Evolutionary conservation across 2,888 invertebrate genomes (phyloP).

Genomic region (Cephonodes hylas): DNA sequence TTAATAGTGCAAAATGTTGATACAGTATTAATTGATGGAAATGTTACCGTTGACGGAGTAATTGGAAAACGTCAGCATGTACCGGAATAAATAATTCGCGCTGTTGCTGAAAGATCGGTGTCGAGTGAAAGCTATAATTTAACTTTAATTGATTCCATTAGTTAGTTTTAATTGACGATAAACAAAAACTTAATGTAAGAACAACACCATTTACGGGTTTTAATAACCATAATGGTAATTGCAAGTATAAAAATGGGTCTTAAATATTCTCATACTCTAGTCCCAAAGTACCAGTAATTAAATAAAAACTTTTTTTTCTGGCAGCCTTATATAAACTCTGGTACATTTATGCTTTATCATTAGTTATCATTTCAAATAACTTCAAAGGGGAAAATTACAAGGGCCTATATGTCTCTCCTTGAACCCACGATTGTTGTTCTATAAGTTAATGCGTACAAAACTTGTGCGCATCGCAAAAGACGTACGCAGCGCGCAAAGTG

Average conservation of each 20-base stretch:
- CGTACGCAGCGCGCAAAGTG: constrained; percentile 30
- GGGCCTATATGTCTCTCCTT: no score
- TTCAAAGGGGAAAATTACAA: no score
- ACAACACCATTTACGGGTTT: background rate
- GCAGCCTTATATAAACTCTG: no score
- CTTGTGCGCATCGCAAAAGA: no score
- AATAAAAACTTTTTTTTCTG: no score
- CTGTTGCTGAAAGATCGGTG: background rate
- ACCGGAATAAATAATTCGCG: background rate
- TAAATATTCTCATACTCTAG: no score
- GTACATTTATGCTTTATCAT: no score
- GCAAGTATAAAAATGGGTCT: no score
- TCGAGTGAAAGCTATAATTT: background rate
- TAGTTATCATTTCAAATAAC: no score
- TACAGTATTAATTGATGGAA: background rate
- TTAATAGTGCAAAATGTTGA: background rate
- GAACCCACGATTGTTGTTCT: constrained; percentile 13
- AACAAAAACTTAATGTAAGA: background rate
- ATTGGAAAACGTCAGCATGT: background rate
- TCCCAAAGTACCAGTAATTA: no score
- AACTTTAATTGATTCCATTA: background rate
- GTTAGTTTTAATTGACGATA: background rate
- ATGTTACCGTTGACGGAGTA: background rate
- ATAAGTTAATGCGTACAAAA: background rate
- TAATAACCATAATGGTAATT: no score